Evolutionary conservation across 2,113 vertebrate genomes (phyloP).

Genomic region (Fulica atra): DNA sequence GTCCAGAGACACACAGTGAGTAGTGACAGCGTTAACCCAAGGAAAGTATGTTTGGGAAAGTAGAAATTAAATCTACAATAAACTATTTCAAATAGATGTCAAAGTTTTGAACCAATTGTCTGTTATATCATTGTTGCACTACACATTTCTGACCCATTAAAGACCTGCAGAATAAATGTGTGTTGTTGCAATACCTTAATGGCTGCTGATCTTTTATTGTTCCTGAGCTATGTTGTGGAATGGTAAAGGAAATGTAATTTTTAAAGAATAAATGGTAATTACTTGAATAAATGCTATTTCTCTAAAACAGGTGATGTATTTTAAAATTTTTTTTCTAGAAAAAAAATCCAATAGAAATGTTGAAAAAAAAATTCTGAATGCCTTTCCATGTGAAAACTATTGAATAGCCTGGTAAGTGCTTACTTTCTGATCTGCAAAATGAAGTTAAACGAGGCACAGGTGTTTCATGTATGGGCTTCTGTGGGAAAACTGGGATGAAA

Average conservation of each 20-base stretch:
- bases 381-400: background rate
- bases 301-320: background rate
- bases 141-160: background rate
- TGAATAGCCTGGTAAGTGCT: background rate
- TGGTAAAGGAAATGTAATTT: background rate
- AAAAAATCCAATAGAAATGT: background rate
- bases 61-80: background rate
- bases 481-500: background rate
- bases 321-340: background rate
- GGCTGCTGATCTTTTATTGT: background rate
- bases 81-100: background rate
- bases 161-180: constrained; percentile 15
- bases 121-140: background rate
- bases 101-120: background rate
- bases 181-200: background rate
- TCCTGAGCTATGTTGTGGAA: background rate
- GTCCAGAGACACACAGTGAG: background rate
- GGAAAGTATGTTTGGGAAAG: background rate
- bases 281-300: background rate
- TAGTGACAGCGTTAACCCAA: background rate
- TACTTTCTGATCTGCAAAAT: background rate
- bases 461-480: background rate
- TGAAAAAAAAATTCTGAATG: background rate
- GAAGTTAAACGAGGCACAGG: background rate
- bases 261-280: background rate